phyloP scores from a whole-genome alignment of 2,797 vertebrate species.

The Lates japonicus region DNA sequence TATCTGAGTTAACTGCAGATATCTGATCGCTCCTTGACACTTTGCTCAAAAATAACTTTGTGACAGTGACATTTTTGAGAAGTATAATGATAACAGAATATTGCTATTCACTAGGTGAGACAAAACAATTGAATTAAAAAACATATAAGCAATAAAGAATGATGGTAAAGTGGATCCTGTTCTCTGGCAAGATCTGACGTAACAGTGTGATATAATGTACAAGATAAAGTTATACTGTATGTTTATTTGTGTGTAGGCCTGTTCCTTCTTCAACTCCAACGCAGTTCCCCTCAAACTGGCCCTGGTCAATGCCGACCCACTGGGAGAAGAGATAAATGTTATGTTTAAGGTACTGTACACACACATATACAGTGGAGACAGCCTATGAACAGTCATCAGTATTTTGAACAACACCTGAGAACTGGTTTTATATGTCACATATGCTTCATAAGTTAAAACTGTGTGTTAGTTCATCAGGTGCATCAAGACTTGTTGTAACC shows the following conservation, averaged over 20 bases:
- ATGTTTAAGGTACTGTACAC: conserved; percentile 94
- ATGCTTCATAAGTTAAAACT: neutral
- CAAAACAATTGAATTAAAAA: neutral
- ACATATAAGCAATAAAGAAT: too few relatives aligned
- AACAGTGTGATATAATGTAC: conserved; percentile 2
- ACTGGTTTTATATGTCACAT: neutral
- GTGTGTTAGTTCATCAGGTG: neutral
- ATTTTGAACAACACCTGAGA: neutral
- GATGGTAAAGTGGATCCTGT: neutral
- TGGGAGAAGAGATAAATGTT: conserved; percentile 97
- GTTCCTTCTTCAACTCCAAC: conserved; percentile 99
- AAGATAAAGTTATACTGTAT: conserved; percentile 1
- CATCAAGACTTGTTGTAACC: conserved; percentile 13
- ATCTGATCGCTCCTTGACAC: neutral
- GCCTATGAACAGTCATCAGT: neutral
- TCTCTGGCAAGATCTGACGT: neutral
- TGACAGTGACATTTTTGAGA: neutral
- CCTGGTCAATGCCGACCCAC: conserved; percentile 94
- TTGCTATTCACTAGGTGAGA: neutral
- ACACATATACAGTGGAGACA: neutral
- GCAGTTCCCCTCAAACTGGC: conserved; percentile 95
- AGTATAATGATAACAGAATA: neutral
- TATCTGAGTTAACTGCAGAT: neutral
- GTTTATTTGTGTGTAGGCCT: conserved; percentile 86
- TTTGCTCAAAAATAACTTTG: neutral